Evolutionary conservation across 2,888 invertebrate genomes (phyloP), one percentile per base, ranked within the genome.

Genomic region (Lasioglossum calceatum): DNA sequence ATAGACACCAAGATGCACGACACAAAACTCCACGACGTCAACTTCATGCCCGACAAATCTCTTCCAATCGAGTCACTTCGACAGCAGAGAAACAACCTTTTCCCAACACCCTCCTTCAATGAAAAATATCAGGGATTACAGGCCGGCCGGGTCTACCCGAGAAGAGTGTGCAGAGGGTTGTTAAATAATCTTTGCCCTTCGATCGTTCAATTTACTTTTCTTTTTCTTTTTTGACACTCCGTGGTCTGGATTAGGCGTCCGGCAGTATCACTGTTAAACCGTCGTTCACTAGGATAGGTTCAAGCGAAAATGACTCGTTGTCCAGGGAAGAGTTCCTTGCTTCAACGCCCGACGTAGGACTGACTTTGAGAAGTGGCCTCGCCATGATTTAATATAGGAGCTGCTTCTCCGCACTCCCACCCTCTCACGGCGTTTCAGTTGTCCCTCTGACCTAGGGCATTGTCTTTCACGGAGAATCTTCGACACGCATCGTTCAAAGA

Each of bases 321-420:
- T 71, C 64, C 71, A 42, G 67, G 67, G 81, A 75, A 77, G 84
- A 84, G 86, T 80, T 78, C 80, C 85, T 86, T 79, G 79, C 75
- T 77, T 42, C 85, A 86, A 85, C 88, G 91, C 82, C 88, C 86
- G 82, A 87, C 88, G 90, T 84, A 90, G 90, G 90, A 94, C 93
- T 93, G 94, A 91, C 91, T 94, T 94, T 92, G 90, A 89, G 90
- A 91, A 93, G 92, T 89, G 89, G 92, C 92, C 92, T 92, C 93
- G 93, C 90, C 93, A 94, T 94, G 93, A 94, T 94, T 95, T 95
- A 94, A 95, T 95, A 94, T 94, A 94, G 93, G 91, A 89, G 90
- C 88, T 83, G 89, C 89, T 85, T 84, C 89, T 79, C 89, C 80
- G 88, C 89, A 86, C 92, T 93, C 92, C 92, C 93, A 92, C 92